phyloP scores from a whole-genome alignment of 2,888 invertebrate species.

The Caenorhabditis sp. region DNA sequence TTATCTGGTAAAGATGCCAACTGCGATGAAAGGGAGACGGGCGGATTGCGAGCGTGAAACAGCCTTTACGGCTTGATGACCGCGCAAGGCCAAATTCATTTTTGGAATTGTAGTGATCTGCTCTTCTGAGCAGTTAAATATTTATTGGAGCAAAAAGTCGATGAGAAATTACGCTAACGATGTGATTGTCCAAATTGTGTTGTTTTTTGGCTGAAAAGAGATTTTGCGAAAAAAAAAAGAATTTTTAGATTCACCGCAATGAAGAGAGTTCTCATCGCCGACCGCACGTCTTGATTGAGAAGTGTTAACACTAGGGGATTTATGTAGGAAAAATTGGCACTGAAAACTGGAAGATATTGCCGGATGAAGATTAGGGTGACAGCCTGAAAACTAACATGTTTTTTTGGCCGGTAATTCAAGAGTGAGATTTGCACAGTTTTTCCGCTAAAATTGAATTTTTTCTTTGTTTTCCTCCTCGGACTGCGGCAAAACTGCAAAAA shows the following conservation, averaged over 20 bases:
- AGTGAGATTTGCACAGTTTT: too few species aligned
- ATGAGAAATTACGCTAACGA: too few species aligned
- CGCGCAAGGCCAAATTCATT: conserved; percentile 6
- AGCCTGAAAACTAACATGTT: background rate
- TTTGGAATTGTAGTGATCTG: conserved; percentile 30
- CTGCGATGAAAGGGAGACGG: conserved; percentile 13
- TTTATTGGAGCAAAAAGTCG: too few species aligned
- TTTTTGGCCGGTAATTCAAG: too few species aligned
- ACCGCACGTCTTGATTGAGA: background rate
- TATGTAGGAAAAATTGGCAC: background rate
- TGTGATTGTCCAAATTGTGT: too few species aligned
- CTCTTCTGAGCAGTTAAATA: conserved; percentile 30
- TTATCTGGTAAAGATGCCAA: conserved; percentile 8
- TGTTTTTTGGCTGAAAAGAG: too few species aligned
- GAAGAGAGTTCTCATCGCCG: background rate
- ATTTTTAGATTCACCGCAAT: too few species aligned
- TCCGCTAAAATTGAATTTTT: too few species aligned
- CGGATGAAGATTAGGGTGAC: background rate
- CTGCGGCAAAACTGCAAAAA: too few species aligned
- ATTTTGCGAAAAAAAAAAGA: too few species aligned
- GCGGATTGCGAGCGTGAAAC: conserved; percentile 11
- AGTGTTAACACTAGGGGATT: background rate
- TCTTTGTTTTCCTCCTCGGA: too few species aligned
- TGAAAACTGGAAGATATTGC: background rate
- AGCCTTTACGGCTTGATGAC: conserved; percentile 9